Evolutionary conservation across 2,888 invertebrate genomes (phyloP), one percentile per base, ranked within the genome.

Genomic region (Drosophila neotestacea): DNA sequence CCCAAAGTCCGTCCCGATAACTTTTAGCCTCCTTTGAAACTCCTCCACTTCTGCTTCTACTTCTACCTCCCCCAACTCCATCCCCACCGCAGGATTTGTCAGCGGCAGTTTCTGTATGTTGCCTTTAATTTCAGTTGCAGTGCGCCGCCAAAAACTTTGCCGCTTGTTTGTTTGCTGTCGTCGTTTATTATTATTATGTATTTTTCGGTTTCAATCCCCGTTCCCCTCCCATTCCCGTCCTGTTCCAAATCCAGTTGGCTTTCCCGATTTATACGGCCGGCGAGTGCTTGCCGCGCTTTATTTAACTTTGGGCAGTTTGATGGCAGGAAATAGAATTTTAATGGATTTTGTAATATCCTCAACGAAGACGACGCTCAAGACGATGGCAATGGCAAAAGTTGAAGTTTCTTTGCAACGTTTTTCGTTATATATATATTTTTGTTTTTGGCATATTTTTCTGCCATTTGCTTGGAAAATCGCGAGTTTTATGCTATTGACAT

Each of bases 241-340:
- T 9, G n/a, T 11, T 32, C n/a, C 54, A 16, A 11, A 28, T 55
- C 7, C 42, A 51, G 50, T 46, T 63, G 48, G 39, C 50, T 51
- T 50, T 62, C 38, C 61, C 72, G 50, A 66, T 67, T 70, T 68
- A 65, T 66, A 66, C 70, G 65, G 69, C 73, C 46, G 66, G 46
- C 55, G 47, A 68, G 71, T 39, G 58, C 69, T 67, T 65, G 74
- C 81, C 66, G 84, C 79, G 82, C 79, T 82, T 82, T 85, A 87
- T 85, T 85, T 85, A 85, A 85, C 85, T 85, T 85, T 85, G 85
- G 85, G 85, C 85, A 87, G 87, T 85, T 85, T 85, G 87, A 87
- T 85, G 87, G 83, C 85, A 85, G 87, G 85, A 85, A 85, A 85
- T 85, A 85, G 79, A 85, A 87, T 85, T 87, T 85, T 85, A 85